Conservation (phyloP, 35 echinoderm and acorn worm genomes). For the Ptychodera flava region DNA sequence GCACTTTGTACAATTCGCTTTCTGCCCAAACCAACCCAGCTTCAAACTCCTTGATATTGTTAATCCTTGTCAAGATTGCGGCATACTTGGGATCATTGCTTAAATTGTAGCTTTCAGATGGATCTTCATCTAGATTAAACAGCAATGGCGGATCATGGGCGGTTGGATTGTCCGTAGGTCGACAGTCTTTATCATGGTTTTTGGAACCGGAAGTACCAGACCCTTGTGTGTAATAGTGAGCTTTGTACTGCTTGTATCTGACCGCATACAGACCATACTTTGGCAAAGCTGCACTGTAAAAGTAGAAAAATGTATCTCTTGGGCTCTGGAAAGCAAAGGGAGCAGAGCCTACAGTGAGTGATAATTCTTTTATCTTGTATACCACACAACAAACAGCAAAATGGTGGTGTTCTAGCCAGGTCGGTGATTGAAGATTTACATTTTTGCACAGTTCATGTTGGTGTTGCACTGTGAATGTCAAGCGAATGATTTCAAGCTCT, state of each 20-base stretch:
- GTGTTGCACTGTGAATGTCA: too few relatives aligned
- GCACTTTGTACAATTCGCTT: slow-evolving; percentile 24
- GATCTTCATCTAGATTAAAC: slow-evolving; percentile 52
- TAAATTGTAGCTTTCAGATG: slow-evolving; percentile 63
- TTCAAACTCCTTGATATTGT: slow-evolving; percentile 56
- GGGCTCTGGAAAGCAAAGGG: slow-evolving; percentile 21
- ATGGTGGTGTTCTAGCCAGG: too few relatives aligned
- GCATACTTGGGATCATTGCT: slow-evolving; percentile 38
- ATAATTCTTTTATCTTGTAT: too few relatives aligned
- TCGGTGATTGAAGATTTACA: too few relatives aligned
- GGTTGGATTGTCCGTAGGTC: slow-evolving; percentile 33
- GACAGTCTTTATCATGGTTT: slow-evolving; percentile 59
- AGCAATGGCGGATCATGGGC: slow-evolving; percentile 56
- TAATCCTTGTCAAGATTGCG: slow-evolving; percentile 32
- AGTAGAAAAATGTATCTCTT: slow-evolving; percentile 69
- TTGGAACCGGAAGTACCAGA: slow-evolving; percentile 29
- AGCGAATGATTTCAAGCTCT: too few relatives aligned
- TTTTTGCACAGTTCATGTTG: too few relatives aligned
- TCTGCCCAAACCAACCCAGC: slow-evolving; percentile 50
- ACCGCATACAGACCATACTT: slow-evolving; percentile 51
- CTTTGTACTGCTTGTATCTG: slow-evolving; percentile 76
- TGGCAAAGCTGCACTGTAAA: slow-evolving; percentile 29
- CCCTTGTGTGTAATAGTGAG: slow-evolving; percentile 84
- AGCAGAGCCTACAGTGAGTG: too few relatives aligned
- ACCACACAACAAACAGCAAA: too few relatives aligned